These are phyloP conservation scores for Rhinolophus sinicus DNA, from an alignment of 2,113 vertebrate genomes.

Conservation along the genomic window DNA sequence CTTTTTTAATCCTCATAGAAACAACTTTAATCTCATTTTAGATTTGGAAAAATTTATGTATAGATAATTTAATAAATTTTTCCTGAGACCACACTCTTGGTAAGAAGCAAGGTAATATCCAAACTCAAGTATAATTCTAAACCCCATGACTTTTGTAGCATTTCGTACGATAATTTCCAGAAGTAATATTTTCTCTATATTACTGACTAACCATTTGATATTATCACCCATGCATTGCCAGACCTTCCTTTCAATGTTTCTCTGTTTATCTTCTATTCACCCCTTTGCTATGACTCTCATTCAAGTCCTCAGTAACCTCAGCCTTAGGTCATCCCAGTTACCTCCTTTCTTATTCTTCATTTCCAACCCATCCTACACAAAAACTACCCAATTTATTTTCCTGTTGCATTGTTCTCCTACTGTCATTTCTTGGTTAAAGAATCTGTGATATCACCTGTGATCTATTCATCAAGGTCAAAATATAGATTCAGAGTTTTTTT, in stretches of 20 bases:
- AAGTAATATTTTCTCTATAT: not conserved
- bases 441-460: not conserved
- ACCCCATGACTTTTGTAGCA: not conserved
- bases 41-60: not conserved
- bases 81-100: not conserved
- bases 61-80: conserved; percentile 13
- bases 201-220: not conserved
- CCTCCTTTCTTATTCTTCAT: not conserved
- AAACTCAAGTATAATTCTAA: not conserved
- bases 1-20: not conserved
- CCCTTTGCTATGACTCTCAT: not conserved
- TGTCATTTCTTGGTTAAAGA: not conserved
- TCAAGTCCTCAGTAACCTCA: not conserved
- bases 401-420: not conserved
- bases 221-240: not conserved
- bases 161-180: not conserved
- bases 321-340: not conserved
- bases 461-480: not conserved
- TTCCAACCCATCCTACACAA: not conserved
- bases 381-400: not conserved
- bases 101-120: not conserved
- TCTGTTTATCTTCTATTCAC: not conserved
- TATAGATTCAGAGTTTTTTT: not conserved
- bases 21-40: not conserved
- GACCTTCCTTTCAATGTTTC: not conserved